phyloP scores from a whole-genome alignment of 2,888 invertebrate genomes.

The Theretra japonica region DNA sequence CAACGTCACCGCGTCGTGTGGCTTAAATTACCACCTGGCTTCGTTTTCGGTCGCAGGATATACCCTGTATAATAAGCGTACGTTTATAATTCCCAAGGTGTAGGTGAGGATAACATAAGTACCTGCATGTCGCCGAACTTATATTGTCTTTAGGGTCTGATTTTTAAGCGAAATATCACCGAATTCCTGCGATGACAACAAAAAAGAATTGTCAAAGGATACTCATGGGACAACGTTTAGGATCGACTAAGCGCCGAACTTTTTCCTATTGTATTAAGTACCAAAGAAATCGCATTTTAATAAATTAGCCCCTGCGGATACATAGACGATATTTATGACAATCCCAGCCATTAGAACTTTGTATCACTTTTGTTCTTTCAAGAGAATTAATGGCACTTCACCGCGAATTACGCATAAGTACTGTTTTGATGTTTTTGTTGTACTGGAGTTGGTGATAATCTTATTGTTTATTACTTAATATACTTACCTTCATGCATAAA shows the following conservation, averaged over 20 bases:
- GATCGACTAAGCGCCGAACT: slow-evolving; percentile 1
- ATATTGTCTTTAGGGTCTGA: too few species aligned
- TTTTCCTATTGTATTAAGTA: slow-evolving; percentile 4
- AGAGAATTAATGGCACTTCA: background rate
- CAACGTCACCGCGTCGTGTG: too few species aligned
- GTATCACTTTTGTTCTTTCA: background rate
- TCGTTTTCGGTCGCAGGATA: too few species aligned
- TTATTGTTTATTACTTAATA: background rate
- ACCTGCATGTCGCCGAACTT: too few species aligned
- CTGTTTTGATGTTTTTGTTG: background rate
- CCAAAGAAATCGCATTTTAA: slow-evolving; percentile 22
- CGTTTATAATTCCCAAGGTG: too few species aligned
- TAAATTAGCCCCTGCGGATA: slow-evolving; percentile 6
- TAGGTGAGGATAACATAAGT: too few species aligned
- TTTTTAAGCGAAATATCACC: background rate
- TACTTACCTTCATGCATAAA: too few species aligned
- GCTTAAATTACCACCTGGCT: too few species aligned
- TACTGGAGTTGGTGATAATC: too few species aligned
- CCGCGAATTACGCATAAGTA: background rate
- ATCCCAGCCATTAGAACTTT: background rate
- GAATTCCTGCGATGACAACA: background rate
- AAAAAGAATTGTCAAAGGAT: background rate
- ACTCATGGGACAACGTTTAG: background rate
- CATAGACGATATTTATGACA: background rate
- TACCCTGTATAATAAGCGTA: too few species aligned